Conservation (phyloP, 1,140 invertebrate genomes). For the Dendroctonus valens region DNA sequence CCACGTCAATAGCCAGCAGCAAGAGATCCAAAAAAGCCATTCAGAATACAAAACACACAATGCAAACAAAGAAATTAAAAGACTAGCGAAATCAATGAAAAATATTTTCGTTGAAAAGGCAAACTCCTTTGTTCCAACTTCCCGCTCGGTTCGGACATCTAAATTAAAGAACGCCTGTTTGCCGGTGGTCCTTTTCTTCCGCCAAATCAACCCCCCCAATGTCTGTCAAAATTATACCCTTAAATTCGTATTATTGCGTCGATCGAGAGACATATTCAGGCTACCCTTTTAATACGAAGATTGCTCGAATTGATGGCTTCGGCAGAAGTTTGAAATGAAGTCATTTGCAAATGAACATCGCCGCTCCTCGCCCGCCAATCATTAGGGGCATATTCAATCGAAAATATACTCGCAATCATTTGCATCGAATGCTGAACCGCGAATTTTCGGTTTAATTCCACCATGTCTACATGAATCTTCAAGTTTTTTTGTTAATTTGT, state of each 20-base stretch:
- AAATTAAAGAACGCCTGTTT: constrained; percentile 33
- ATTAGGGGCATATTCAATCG: constrained; percentile 50
- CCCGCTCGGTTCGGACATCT: constrained; percentile 13
- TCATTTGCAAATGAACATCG: constrained; percentile 53
- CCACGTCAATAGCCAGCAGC: too few relatives aligned
- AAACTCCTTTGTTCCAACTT: constrained; percentile 17
- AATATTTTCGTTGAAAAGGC: constrained; percentile 15
- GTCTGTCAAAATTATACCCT: constrained; percentile 45
- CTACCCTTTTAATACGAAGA: constrained; percentile 50
- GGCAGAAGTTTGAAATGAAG: constrained; percentile 46
- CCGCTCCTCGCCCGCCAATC: constrained; percentile 42
- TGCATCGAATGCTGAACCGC: background rate
- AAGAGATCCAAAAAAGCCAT: too few relatives aligned
- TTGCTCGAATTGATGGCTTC: constrained; percentile 50
- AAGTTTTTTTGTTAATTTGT: too few relatives aligned
- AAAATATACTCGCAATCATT: constrained; percentile 42
- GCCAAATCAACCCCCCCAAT: constrained; percentile 30
- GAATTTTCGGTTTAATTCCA: too few relatives aligned
- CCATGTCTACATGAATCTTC: too few relatives aligned
- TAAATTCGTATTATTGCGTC: constrained; percentile 44
- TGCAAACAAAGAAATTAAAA: too few relatives aligned
- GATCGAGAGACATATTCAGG: constrained; percentile 39
- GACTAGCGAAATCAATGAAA: background rate
- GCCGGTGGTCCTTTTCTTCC: constrained; percentile 34
- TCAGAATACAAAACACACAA: too few relatives aligned